Conservation (phyloP, 2,888 invertebrate genomes). For the Melieria picta region DNA sequence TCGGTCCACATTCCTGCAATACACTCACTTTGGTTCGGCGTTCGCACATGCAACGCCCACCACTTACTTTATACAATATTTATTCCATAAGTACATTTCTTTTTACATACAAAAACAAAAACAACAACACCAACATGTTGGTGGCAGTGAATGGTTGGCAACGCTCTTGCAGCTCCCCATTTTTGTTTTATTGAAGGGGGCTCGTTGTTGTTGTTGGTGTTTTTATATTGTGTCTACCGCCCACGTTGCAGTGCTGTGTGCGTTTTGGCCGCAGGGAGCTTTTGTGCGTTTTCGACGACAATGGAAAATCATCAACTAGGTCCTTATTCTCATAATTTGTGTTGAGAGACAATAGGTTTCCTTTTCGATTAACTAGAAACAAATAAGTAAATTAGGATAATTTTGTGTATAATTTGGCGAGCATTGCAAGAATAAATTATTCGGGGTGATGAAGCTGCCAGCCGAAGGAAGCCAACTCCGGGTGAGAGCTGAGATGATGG, state of each 20-base stretch:
- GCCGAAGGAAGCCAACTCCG: too few relatives aligned
- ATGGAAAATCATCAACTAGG: conserved; percentile 2
- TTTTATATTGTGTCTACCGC: conserved; percentile 36
- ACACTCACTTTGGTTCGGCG: conserved; percentile 9
- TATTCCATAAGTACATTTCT: conserved; percentile 60
- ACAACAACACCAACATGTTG: conserved; percentile 9
- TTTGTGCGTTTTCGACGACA: not conserved
- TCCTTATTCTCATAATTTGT: conserved; percentile 2
- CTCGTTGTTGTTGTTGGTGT: conserved; percentile 15
- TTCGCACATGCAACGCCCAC: conserved; percentile 16
- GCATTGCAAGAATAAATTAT: too few relatives aligned
- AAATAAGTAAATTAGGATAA: conserved; percentile 32
- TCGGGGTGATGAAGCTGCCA: too few relatives aligned
- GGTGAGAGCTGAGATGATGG: too few relatives aligned
- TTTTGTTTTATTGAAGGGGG: conserved; percentile 1
- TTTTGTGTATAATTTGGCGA: conserved; percentile 19
- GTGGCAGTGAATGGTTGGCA: too few relatives aligned
- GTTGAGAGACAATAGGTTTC: conserved; percentile 35
- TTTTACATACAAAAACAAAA: conserved; percentile 26
- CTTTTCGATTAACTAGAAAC: conserved; percentile 23
- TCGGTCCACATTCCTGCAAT: conserved; percentile 13
- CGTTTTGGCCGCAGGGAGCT: not conserved
- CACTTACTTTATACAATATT: conserved; percentile 34
- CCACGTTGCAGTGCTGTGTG: not conserved
- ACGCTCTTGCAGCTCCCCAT: not conserved